Conservation (phyloP, 1,140 invertebrate genomes). For the Lanistes nyassanus region DNA sequence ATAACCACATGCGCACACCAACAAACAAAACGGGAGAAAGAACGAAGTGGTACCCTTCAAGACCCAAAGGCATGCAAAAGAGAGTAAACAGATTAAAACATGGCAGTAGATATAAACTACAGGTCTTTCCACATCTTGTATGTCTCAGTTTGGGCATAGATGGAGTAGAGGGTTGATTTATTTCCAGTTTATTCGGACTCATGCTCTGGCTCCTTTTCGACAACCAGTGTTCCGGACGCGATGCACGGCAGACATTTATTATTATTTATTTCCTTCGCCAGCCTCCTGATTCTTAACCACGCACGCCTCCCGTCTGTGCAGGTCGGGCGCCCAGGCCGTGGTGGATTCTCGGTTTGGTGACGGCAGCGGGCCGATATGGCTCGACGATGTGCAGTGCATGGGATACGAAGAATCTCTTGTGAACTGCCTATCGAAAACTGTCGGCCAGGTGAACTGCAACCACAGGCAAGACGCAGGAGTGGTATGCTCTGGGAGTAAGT, state of each 20-base stretch:
- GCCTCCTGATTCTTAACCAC: too few species aligned
- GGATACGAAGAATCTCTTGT: constrained; percentile 44
- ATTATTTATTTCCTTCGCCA: too few species aligned
- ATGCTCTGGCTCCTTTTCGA: neutral
- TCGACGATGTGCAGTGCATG: constrained; percentile 43
- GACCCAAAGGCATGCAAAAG: neutral
- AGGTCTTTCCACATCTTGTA: too few species aligned
- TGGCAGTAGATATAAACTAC: too few species aligned
- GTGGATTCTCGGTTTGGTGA: constrained; percentile 6
- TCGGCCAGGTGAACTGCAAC: constrained; percentile 53
- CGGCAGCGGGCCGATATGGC: constrained; percentile 28
- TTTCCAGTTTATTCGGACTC: neutral
- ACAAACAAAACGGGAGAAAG: neutral
- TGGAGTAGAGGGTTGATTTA: neutral
- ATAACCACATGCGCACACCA: neutral
- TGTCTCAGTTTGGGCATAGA: neutral
- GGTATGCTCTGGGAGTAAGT: constrained; percentile 42
- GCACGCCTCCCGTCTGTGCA: too few species aligned
- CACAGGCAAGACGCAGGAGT: constrained; percentile 56
- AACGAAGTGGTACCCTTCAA: neutral
- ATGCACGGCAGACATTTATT: neutral
- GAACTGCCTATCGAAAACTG: constrained; percentile 41
- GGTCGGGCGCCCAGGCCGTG: constrained; percentile 5
- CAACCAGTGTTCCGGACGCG: neutral
- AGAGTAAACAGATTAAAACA: neutral